A percentile compares a stretch with the other conserved stretches of the same genome.
Evolutionary conservation across 2,888 invertebrate genomes (phyloP).

Genomic region (Cyaniris semiargus): DNA sequence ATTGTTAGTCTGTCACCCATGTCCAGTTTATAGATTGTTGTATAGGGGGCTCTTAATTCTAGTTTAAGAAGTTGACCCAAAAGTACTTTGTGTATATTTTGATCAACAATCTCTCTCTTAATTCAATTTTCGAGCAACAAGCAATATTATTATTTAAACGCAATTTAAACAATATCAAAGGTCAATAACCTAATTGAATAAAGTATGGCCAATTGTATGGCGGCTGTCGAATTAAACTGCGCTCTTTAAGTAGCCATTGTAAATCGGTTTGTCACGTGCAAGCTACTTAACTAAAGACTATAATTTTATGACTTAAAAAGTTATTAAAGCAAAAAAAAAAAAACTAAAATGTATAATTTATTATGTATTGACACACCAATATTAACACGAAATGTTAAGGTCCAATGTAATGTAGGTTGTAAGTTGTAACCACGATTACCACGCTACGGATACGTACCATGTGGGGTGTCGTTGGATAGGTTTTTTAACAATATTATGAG

Average conservation of each 20-base stretch:
- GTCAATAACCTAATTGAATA: constrained; percentile 21
- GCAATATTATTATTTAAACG: not conserved
- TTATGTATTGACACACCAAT: not conserved
- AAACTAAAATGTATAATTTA: too few species aligned
- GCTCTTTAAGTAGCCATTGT: not conserved
- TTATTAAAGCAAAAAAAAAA: not conserved
- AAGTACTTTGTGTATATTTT: not conserved
- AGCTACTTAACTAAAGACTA: not conserved
- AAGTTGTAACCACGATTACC: too few species aligned
- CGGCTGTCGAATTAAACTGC: not conserved
- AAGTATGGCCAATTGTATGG: constrained; percentile 4
- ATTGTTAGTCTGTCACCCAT: too few species aligned
- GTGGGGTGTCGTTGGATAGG: too few species aligned
- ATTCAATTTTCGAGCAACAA: not conserved
- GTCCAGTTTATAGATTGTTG: too few species aligned
- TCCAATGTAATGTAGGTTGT: too few species aligned
- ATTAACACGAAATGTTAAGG: too few species aligned
- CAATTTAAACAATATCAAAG: not conserved
- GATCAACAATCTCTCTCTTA: not conserved
- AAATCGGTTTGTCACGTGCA: not conserved
- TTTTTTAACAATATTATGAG: too few species aligned
- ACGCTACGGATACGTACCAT: too few species aligned
- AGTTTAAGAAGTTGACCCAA: too few species aligned
- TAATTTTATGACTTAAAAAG: not conserved
- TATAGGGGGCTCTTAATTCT: too few species aligned